These are phyloP conservation scores for Simalia tracyae DNA, from an alignment of 2,797 vertebrate genomes.

Conservation along the genomic window DNA sequence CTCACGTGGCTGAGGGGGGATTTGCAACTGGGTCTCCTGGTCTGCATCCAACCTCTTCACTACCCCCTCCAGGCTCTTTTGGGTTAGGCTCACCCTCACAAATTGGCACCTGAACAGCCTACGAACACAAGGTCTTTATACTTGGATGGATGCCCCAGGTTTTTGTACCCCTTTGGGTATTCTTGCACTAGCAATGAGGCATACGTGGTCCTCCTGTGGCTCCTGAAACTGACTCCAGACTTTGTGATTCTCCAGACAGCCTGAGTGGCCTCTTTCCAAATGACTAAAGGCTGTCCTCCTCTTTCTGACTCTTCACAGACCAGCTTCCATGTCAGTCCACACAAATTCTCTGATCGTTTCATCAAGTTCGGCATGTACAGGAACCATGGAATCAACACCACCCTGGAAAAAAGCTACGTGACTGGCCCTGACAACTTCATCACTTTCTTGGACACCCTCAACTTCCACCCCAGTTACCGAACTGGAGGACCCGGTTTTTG, in stretches of 20 bases:
- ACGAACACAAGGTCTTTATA: background rate
- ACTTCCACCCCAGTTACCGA: constrained; percentile 74
- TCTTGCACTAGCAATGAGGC: background rate
- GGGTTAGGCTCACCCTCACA: background rate
- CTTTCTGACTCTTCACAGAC: constrained; percentile 67
- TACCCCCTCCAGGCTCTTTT: background rate
- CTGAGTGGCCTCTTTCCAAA: background rate
- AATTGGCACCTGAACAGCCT: background rate
- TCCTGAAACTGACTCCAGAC: no score
- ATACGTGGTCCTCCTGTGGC: no score
- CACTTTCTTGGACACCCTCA: constrained; percentile 61
- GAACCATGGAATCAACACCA: constrained; percentile 75
- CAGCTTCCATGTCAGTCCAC: constrained; percentile 61
- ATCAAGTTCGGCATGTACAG: constrained; percentile 73
- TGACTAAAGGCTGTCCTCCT: rapidly evolving
- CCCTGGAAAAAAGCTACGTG: constrained; percentile 74
- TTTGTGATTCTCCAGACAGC: background rate
- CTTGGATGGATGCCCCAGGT: background rate
- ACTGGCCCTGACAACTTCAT: constrained; percentile 65
- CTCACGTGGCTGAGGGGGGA: background rate
- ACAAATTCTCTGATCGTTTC: constrained; percentile 69
- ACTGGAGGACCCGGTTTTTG: constrained; percentile 61
- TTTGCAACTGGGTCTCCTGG: background rate
- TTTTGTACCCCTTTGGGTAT: background rate
- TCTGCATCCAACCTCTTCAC: background rate